Evolutionary conservation across 2,113 vertebrate species (phyloP).

Genomic region (Narcine bancroftii): DNA sequence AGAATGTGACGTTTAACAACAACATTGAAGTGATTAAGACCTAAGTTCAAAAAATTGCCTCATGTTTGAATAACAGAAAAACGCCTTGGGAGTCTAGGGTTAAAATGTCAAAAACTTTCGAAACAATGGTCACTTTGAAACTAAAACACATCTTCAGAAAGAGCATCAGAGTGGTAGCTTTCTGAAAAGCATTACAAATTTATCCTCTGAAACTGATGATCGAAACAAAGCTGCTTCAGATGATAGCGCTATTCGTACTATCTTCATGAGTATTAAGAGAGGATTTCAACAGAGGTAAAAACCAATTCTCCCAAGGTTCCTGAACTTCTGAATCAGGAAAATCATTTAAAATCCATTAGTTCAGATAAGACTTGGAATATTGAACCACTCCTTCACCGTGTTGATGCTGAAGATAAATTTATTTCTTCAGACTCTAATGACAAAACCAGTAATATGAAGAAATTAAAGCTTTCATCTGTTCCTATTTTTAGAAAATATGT

Average conservation of each 20-base stretch:
- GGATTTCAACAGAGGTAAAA: neutral
- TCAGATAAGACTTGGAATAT: neutral
- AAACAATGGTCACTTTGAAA: constrained; percentile 5
- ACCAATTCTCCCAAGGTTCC: neutral
- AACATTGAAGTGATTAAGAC: neutral
- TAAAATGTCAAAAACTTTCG: neutral
- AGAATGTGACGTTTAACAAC: neutral
- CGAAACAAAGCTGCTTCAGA: neutral
- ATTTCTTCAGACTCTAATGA: neutral
- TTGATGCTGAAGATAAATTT: constrained; percentile 31
- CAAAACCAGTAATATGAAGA: neutral
- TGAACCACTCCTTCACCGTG: neutral
- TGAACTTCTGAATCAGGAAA: neutral
- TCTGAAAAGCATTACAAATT: neutral
- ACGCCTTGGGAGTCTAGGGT: neutral
- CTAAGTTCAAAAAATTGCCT: neutral
- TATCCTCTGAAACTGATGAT: neutral
- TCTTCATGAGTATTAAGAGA: neutral
- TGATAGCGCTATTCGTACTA: neutral
- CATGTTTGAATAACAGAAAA: neutral
- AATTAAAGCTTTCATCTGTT: neutral
- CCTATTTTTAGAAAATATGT: constrained; percentile 10
- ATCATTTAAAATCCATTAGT: neutral
- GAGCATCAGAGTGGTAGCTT: neutral
- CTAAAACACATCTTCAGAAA: neutral